A percentile compares a stretch with the other conserved stretches of the same genome.
These are phyloP conservation scores for Propithecus deckenii DNA, from an alignment of 2,797 vertebrate genomes.

Conservation along the genomic window DNA sequence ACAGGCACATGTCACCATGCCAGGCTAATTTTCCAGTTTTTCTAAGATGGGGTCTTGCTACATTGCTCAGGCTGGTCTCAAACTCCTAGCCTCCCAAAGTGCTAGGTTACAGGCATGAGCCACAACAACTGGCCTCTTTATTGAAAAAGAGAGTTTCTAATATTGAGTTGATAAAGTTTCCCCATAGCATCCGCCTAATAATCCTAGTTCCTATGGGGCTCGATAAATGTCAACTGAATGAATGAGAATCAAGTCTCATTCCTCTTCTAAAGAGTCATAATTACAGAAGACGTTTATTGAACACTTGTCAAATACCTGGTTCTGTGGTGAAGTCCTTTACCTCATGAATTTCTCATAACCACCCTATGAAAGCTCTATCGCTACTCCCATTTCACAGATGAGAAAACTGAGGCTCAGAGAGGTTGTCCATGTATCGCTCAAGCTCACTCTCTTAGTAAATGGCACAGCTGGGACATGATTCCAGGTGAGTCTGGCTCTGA, in stretches of 20 bases:
- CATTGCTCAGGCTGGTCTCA: background rate
- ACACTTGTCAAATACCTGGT: background rate
- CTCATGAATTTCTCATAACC: background rate
- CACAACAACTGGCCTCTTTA: background rate
- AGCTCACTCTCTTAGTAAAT: background rate
- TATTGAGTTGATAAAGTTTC: slow-evolving; percentile 11
- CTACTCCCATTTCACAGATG: slow-evolving; percentile 19
- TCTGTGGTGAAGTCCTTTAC: background rate
- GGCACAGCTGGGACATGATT: background rate
- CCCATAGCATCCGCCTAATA: background rate
- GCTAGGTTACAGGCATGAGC: background rate
- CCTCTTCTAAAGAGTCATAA: background rate
- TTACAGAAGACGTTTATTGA: background rate
- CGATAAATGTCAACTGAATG: background rate
- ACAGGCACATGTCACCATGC: background rate
- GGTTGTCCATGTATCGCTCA: background rate
- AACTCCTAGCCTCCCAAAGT: background rate
- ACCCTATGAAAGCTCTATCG: background rate
- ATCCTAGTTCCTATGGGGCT: background rate
- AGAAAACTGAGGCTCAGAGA: slow-evolving; percentile 13
- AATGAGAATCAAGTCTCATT: background rate
- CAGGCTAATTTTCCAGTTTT: background rate
- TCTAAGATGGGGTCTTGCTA: background rate
- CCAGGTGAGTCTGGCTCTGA: background rate
- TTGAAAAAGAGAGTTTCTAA: slow-evolving; percentile 34